Evolutionary conservation across 2,113 vertebrate species (phyloP).

Genomic region (Melospiza melodia): DNA sequence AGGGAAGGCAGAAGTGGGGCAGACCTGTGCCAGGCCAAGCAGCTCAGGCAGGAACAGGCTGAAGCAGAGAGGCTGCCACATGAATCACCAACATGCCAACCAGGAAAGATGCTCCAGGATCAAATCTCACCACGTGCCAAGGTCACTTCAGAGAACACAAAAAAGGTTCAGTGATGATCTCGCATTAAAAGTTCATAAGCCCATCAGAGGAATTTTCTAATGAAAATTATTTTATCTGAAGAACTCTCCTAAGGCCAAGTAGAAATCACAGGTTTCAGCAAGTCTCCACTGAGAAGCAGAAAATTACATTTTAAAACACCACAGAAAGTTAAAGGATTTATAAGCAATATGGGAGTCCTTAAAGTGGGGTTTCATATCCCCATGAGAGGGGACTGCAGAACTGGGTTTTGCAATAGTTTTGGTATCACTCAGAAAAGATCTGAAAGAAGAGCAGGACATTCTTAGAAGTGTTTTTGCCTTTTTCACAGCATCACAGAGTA

Average conservation of each 20-base stretch:
- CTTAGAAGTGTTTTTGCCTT: neutral
- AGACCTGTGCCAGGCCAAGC: neutral
- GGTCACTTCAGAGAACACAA: neutral
- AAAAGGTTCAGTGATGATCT: neutral
- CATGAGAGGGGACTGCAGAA: neutral
- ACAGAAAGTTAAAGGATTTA: neutral
- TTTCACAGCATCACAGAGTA: neutral
- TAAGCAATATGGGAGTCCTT: neutral
- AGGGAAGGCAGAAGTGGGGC: neutral
- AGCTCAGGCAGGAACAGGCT: neutral
- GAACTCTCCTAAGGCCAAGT: neutral
- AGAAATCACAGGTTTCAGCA: neutral
- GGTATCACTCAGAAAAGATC: neutral
- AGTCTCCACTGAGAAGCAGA: neutral
- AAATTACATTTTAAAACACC: neutral
- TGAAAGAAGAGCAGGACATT: neutral
- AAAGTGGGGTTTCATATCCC: rapidly evolving
- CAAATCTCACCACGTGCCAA: neutral
- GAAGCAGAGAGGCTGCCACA: neutral
- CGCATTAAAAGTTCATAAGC: neutral
- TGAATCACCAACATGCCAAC: neutral
- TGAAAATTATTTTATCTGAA: neutral
- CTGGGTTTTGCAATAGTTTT: neutral
- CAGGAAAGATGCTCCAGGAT: neutral
- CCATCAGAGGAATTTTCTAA: neutral